phyloP scores from a whole-genome alignment of 2,113 vertebrate species.

The Piaya cayana region DNA sequence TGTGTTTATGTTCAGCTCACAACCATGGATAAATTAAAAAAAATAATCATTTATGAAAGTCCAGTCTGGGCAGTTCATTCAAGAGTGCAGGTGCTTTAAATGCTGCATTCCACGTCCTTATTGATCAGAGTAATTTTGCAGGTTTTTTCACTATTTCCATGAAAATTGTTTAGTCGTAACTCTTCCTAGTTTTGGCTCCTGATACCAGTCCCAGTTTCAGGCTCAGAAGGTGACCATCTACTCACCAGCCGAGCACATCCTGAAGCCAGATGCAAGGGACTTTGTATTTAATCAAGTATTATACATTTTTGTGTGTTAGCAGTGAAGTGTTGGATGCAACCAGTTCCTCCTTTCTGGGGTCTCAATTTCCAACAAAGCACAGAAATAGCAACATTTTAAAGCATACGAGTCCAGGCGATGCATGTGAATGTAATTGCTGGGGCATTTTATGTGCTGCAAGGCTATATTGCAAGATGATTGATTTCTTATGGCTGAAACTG shows the following conservation, averaged over 20 bases:
- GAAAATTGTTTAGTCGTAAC: neutral
- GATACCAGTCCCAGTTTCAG: neutral
- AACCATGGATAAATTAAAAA: neutral
- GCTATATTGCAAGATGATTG: constrained; percentile 43
- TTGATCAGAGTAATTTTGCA: neutral
- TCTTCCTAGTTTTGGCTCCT: neutral
- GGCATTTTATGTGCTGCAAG: constrained; percentile 40
- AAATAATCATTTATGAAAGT: neutral
- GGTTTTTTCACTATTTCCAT: neutral
- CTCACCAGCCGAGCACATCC: neutral
- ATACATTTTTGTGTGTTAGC: neutral
- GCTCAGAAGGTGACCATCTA: neutral
- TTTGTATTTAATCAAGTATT: neutral
- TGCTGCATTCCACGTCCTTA: neutral
- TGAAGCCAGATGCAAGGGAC: accelerated
- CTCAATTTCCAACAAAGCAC: neutral
- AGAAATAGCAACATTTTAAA: constrained; percentile 14
- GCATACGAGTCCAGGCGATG: neutral
- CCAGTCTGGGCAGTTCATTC: neutral
- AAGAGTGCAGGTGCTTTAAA: neutral
- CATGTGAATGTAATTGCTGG: constrained; percentile 28
- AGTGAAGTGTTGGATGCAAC: neutral
- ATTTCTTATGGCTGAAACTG: constrained; percentile 53
- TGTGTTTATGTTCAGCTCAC: neutral
- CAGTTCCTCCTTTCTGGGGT: neutral